Base-by-base conservation (phyloP, 2,113 vertebrate species). In the Seriola rivoliana region DNA sequence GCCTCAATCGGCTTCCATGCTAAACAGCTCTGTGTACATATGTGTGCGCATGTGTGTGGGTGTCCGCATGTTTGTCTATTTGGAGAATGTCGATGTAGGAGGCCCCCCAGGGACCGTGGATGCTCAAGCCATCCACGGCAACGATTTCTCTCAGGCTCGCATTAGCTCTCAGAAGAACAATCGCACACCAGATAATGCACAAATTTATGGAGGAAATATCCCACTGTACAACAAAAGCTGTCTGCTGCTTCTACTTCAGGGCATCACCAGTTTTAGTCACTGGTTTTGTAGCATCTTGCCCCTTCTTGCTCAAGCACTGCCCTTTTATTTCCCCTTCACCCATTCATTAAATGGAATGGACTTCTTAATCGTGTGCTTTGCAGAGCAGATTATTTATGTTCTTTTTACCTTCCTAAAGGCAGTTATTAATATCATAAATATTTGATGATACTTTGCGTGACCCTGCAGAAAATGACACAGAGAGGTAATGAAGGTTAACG, bases 401-500 rank as follows among this genome's bases (percentile, higher is more conserved):
- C 81, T 63, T 73, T 66, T 75, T 72, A 81, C 74, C 75, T 78
- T 90, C 90, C 91, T 93, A 89, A 91, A 93, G 92, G 88, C 92
- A 84, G 84, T 92, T 93, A 93, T 94, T 93, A 92, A 94, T 93
- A 92, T 88, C 90, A 93, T 93, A 93, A 93, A 94, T 93, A 94
- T 93, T 94, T 90, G 89, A 94, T 93, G 93, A 81, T 89, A 88
- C 91, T 93, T 92, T 92, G 86, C 63, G 16, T 93, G 93, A 94
- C 93, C 93, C 93, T 89, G 91, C 75, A 68, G 76, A 88, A 84
- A 88, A 81, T 67, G 86, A 89, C 88, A 89, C 44, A 55, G 64
- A 78, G 85, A 82, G 89, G 86, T 87, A 89, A 85, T 93, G 90
- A 93, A 94, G 93, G 91, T 92, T 91, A 93, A 81, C 77, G 77